Evolutionary conservation across 2,888 invertebrate species (phyloP), one percentile per base, ranked within the genome.

Genomic region (Drosophila trichaetosa): DNA sequence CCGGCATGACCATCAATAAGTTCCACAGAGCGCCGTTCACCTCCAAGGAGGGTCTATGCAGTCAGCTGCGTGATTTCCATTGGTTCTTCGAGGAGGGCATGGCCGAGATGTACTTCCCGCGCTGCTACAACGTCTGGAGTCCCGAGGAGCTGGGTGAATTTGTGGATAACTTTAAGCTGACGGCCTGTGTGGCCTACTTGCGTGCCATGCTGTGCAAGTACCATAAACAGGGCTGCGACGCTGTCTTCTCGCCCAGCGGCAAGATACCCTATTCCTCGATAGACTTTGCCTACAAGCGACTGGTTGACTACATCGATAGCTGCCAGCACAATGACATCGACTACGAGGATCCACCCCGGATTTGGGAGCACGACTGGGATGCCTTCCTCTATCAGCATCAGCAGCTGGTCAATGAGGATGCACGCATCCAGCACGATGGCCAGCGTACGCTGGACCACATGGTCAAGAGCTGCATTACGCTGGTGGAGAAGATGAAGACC

Each of bases 361-460:
- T 97, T 52, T 97, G 97, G 96, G 96, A 97, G 77, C 96, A 97
- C 87, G 97, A 98, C 91, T 98, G 98, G 98, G 97, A 98, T 89
- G 96, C 96, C 84, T 97, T 98, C 89, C 94, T 97, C 4, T 95
- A 95, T 1, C 95, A 96, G 89, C 95, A 96, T 86, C 95, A 95
- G 92, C 94, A 95, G 93, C 92, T 94, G 64, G 95, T 97, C 91
- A 95, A 96, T 82, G 95, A 95, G 80, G 94, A 95, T 64, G 94
- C 93, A 0, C 94, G 94, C 83, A 94, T 95, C 83, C 83, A 89
- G 58, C 81, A 90, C 4, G 92, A 93, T 40, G 88, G 90, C 0
- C 89, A 91, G 29, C 89, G 90, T 7, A 59, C 80, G 0, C 63
- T 91, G 2, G 93, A 93, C 13, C 82, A 77, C 59, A 80, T 91